These are phyloP conservation scores for Caenorhabditis sp. DNA, from an alignment of 2,888 invertebrate genomes.

Conservation along the genomic window DNA sequence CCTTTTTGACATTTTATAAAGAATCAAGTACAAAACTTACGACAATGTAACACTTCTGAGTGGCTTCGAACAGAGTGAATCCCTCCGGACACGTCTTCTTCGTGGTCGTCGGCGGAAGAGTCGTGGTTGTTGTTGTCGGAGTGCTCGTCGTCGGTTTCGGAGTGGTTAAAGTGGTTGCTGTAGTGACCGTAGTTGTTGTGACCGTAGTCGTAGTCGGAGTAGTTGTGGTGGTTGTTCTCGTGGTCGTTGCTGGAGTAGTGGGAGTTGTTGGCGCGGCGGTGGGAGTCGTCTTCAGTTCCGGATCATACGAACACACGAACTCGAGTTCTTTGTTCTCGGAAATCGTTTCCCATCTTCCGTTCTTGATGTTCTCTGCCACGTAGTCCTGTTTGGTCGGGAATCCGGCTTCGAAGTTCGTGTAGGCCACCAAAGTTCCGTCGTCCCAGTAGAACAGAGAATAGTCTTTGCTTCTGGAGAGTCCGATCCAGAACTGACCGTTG, in stretches of 20 bases:
- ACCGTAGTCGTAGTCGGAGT: constrained; percentile 8
- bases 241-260: constrained; percentile 3
- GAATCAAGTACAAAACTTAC: constrained; percentile 22
- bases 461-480: constrained; percentile 31
- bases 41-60: constrained; percentile 44
- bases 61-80: constrained; percentile 28
- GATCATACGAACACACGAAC: constrained; percentile 46
- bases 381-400: constrained; percentile 41
- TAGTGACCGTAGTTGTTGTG: constrained; percentile 10
- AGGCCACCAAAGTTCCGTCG: constrained; percentile 26
- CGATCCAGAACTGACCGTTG: constrained; percentile 46
- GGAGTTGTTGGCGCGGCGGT: background rate
- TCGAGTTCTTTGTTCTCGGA: constrained; percentile 27
- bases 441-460: constrained; percentile 34
- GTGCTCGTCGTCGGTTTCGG: constrained; percentile 6
- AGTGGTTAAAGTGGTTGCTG: constrained; percentile 6
- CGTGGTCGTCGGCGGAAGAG: constrained; percentile 30
- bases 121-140: constrained; percentile 32
- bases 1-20: no score
- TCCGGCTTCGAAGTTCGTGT: constrained; percentile 41
- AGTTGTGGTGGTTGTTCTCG: constrained; percentile 4
- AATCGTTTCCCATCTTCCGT: constrained; percentile 41
- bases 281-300: background rate
- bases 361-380: constrained; percentile 43
- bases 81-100: constrained; percentile 23